Evolutionary conservation across 2,888 invertebrate species (phyloP).

Genomic region (Schizotus pectinicornis): DNA sequence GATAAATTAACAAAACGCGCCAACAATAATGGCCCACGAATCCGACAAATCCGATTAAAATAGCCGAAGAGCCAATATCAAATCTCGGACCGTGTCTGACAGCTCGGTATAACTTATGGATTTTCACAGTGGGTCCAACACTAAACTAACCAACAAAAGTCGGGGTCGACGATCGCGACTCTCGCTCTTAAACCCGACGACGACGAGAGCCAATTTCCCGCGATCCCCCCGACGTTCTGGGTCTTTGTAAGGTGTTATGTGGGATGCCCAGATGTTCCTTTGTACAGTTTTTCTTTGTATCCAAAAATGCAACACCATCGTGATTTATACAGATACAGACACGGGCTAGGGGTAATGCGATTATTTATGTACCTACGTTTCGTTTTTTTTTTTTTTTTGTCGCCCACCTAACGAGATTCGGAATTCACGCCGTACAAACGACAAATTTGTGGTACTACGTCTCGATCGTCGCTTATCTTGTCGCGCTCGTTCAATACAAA

Average conservation of each 20-base stretch:
- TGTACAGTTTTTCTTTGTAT: slow-evolving; percentile 30
- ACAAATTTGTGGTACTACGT: no score
- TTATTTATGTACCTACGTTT: slow-evolving; percentile 30
- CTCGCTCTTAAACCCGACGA: background rate
- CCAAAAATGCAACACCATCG: slow-evolving; percentile 15
- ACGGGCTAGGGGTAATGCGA: slow-evolving; percentile 16
- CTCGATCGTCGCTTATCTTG: no score
- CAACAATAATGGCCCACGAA: no score
- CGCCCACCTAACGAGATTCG: no score
- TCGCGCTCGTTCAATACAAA: no score
- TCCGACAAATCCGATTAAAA: slow-evolving; percentile 24
- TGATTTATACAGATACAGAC: slow-evolving; percentile 24
- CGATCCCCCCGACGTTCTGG: background rate
- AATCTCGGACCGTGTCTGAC: slow-evolving; percentile 22
- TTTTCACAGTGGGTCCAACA: slow-evolving; percentile 45
- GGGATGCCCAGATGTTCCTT: slow-evolving; percentile 47
- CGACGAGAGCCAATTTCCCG: slow-evolving; percentile 8
- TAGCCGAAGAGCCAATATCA: slow-evolving; percentile 13
- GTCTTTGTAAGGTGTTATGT: slow-evolving; percentile 45
- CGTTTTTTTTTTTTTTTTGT: slow-evolving; percentile 6
- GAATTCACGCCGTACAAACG: no score
- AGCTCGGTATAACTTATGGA: slow-evolving; percentile 41
- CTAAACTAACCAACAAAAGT: slow-evolving; percentile 32
- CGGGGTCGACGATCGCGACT: slow-evolving; percentile 13
- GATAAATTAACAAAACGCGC: slow-evolving; percentile 1